Percentiles rank a stretch among this genome's conserved stretches.
Evolutionary conservation across 2,113 vertebrate genomes (phyloP).

Genomic region (Origma solitaria): DNA sequence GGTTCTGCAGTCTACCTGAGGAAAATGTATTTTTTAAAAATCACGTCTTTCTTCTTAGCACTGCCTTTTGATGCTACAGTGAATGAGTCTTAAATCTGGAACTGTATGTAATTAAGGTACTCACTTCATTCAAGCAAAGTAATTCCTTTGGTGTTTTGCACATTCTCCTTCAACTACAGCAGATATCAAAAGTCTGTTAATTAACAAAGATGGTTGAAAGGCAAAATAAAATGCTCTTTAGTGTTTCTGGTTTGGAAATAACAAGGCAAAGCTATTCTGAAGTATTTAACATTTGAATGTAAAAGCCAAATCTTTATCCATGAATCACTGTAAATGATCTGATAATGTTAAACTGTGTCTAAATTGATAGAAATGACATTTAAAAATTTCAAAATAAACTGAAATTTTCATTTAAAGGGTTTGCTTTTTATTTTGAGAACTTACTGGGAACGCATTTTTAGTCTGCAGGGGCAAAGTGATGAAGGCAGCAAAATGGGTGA

Average conservation of each 20-base stretch:
- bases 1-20: neutral
- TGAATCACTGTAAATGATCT: slow-evolving; percentile 57
- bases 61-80: slow-evolving; percentile 11
- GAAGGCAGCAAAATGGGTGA: neutral
- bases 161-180: neutral
- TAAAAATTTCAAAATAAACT: slow-evolving; percentile 61
- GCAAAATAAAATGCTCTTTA: slow-evolving; percentile 25
- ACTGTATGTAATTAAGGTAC: slow-evolving; percentile 26
- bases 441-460: neutral
- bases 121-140: neutral
- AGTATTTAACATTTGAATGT: slow-evolving; percentile 55
- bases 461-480: neutral
- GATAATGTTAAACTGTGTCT: slow-evolving; percentile 53
- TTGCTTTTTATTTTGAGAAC: slow-evolving; percentile 36
- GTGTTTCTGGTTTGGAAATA: slow-evolving; percentile 62
- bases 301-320: slow-evolving; percentile 45
- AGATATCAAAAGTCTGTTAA: slow-evolving; percentile 19
- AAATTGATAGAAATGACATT: slow-evolving; percentile 41
- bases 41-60: neutral
- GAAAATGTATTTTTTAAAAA: neutral
- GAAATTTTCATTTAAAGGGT: slow-evolving; percentile 58
- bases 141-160: slow-evolving; percentile 17
- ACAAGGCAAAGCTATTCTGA: slow-evolving; percentile 41
- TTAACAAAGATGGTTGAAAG: slow-evolving; percentile 19
- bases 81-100: neutral